Evolutionary conservation across 2,888 invertebrate genomes (phyloP).

Genomic region (Nomada flava): DNA sequence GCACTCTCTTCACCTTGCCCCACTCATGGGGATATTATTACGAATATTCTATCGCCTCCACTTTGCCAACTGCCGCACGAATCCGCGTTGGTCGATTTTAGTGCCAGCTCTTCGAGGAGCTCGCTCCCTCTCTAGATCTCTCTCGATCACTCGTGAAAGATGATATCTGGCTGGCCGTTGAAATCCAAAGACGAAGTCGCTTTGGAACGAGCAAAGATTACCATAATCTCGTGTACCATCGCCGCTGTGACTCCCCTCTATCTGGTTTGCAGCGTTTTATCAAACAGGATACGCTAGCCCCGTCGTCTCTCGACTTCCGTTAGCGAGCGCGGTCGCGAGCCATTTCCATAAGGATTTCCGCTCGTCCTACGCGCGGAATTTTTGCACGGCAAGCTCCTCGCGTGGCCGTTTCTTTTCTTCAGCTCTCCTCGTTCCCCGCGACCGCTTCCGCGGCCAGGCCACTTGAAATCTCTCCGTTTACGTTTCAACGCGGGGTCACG

Average conservation of each 20-base stretch:
- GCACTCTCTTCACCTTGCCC: conserved; percentile 7
- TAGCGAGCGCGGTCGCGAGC: conserved; percentile 36
- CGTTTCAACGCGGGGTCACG: conserved; percentile 63
- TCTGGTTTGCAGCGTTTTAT: conserved; percentile 52
- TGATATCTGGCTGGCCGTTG: conserved; percentile 17
- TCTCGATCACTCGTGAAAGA: background rate
- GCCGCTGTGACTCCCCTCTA: conserved; percentile 27
- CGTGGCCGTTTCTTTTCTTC: conserved; percentile 7
- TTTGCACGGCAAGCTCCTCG: conserved; percentile 39
- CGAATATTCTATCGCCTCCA: too few relatives aligned
- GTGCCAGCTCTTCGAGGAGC: too few relatives aligned
- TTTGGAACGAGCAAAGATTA: conserved; percentile 46
- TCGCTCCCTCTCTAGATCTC: background rate
- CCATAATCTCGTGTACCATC: conserved; percentile 56
- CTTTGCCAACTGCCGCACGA: too few relatives aligned
- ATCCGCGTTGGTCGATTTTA: too few relatives aligned
- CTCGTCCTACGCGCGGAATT: conserved; percentile 58
- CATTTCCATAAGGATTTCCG: conserved; percentile 68
- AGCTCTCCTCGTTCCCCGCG: background rate
- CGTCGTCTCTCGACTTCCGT: conserved; percentile 48
- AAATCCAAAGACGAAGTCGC: conserved; percentile 43
- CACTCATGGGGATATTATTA: conserved; percentile 1
- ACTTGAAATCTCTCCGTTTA: conserved; percentile 51
- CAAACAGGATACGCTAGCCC: conserved; percentile 42
- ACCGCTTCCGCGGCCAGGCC: conserved; percentile 18